Percentiles rank a stretch among this genome's conserved stretches.
Evolutionary conservation across 2,113 vertebrate genomes (phyloP).

Genomic region (Lophotis ruficrista): DNA sequence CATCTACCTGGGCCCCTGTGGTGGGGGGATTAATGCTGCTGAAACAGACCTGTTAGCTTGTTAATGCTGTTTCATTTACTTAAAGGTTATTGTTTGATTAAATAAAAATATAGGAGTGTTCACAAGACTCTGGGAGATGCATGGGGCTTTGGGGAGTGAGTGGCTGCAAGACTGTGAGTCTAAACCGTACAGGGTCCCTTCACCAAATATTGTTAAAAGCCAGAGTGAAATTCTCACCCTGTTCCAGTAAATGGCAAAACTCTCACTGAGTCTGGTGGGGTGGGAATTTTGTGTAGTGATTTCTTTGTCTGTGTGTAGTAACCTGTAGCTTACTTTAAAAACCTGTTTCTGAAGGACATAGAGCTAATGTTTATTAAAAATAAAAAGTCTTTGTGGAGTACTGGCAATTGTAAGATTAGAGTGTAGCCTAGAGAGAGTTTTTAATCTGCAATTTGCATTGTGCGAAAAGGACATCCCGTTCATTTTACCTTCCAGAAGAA

Average conservation of each 20-base stretch:
- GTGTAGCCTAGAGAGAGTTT: not conserved
- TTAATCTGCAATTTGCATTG: not conserved
- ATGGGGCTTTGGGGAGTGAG: not conserved
- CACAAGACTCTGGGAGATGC: not conserved
- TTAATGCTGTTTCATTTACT: not conserved
- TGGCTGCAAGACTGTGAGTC: not conserved
- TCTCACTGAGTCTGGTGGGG: not conserved
- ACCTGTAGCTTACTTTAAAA: not conserved
- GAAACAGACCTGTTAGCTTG: not conserved
- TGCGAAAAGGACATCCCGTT: not conserved
- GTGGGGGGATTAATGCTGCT: conserved; percentile 2
- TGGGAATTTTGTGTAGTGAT: not conserved
- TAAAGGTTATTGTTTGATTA: conserved; percentile 35
- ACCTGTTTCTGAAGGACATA: not conserved
- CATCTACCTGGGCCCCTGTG: not conserved
- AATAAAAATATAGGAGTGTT: not conserved
- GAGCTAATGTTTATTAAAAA: not conserved
- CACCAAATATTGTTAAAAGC: not conserved
- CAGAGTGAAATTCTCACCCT: not conserved
- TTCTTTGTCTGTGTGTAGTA: not conserved
- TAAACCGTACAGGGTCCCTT: not conserved
- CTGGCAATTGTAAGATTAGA: not conserved
- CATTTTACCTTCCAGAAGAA: not conserved
- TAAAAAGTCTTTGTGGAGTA: not conserved
- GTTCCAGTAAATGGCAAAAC: not conserved